Evolutionary conservation across 2,797 vertebrate genomes (phyloP).

Genomic region (Neoniphon sammara): DNA sequence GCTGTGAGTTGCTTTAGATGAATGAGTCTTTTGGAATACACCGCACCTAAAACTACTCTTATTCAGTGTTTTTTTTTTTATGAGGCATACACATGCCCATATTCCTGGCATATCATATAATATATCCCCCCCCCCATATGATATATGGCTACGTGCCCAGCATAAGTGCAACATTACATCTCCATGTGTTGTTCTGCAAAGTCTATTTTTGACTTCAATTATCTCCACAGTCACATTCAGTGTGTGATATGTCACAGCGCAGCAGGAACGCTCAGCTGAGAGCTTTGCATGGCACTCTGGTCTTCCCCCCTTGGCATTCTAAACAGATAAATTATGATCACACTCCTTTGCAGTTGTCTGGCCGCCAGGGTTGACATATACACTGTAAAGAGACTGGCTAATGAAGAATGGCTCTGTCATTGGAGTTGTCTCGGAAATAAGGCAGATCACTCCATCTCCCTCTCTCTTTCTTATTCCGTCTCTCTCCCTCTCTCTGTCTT

Average conservation of each 20-base stretch:
- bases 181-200: conserved; percentile 57
- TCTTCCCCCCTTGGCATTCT: conserved; percentile 63
- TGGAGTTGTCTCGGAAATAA: conserved; percentile 70
- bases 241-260: conserved; percentile 66
- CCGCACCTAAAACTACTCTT: neutral
- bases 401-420: conserved; percentile 78
- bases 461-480: conserved; percentile 39
- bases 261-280: conserved; percentile 63
- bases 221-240: conserved; percentile 53
- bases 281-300: conserved; percentile 49
- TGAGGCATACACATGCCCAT: conserved; percentile 24
- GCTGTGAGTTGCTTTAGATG: no score
- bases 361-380: conserved; percentile 73
- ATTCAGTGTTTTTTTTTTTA: conserved; percentile 35
- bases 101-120: conserved; percentile 39
- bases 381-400: conserved; percentile 76
- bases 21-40: no score
- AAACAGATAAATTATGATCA: conserved; percentile 79
- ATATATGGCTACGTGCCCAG: conserved; percentile 34
- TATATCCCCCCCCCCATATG: conserved; percentile 32
- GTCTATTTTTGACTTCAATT: conserved; percentile 60
- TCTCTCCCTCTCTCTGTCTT: conserved; percentile 31
- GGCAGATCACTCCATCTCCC: conserved; percentile 69
- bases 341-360: conserved; percentile 71
- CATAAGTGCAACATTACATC: conserved; percentile 59